phyloP scores from a whole-genome alignment of 2,888 invertebrate genomes.

The Drosophila flavopinicola region DNA sequence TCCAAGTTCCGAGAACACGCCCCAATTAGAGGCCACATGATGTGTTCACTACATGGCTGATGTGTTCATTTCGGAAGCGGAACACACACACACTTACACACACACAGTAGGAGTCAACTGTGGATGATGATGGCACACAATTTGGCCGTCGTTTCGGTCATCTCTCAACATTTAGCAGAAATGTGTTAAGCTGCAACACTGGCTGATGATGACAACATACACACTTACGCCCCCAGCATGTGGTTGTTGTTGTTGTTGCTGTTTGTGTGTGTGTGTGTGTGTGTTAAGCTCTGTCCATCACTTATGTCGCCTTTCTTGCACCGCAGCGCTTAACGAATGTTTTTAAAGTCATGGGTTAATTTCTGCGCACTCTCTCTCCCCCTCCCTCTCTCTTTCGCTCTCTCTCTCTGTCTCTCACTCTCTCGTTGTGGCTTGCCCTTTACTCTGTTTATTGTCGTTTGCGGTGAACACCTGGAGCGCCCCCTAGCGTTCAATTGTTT shows the following conservation, averaged over 20 bases:
- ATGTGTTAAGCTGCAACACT: constrained; percentile 42
- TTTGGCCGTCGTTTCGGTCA: constrained; percentile 63
- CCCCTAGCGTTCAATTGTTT: constrained; percentile 77
- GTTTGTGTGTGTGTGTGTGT: constrained; percentile 47
- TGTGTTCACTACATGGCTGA: constrained; percentile 41
- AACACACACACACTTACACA: too few relatives aligned
- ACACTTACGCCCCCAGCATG: constrained; percentile 24
- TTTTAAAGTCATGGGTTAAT: constrained; percentile 58
- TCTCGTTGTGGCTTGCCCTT: not conserved
- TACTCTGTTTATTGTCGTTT: constrained; percentile 37
- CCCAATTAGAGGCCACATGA: constrained; percentile 12
- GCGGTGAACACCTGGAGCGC: constrained; percentile 61
- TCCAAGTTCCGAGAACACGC: not conserved
- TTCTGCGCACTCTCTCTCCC: constrained; percentile 12
- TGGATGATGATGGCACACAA: constrained; percentile 26
- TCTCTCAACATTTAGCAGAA: constrained; percentile 68
- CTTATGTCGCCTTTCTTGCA: constrained; percentile 28
- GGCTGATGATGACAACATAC: constrained; percentile 49
- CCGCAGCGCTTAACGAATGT: constrained; percentile 41
- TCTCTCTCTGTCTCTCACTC: not conserved
- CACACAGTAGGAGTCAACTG: constrained; percentile 45
- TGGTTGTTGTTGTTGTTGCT: constrained; percentile 23
- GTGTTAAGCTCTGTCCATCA: constrained; percentile 59
- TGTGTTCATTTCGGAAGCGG: constrained; percentile 37
- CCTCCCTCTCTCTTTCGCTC: not conserved